Evolutionary conservation across 2,113 vertebrate genomes (phyloP), one percentile per base, ranked within the genome.

Genomic region (Camarhynchus parvulus): DNA sequence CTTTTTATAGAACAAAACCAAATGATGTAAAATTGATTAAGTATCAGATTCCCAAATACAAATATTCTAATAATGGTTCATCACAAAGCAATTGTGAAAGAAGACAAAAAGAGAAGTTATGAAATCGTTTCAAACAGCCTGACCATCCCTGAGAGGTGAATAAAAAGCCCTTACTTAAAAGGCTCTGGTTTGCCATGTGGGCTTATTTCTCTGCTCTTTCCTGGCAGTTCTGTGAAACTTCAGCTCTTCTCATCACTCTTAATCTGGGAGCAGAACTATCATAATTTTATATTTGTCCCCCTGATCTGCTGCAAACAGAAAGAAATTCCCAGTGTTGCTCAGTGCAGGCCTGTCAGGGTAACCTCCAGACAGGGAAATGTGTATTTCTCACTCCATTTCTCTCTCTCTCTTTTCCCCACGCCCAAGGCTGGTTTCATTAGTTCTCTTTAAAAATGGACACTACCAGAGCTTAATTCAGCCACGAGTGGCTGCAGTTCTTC

Each of bases 401-500:
- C 22, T 37, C 28, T 18, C 44, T 10, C 52, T 42, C 23, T 12
- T 59, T 35, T 5, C n/a, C 56, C 39, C 12, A 21, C 3, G 15
- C 68, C 82, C 69, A 30, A n/a, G 61, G 31, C 64, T 76, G 37
- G 82, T 97, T 94, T 78, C n/a, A 19, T 58, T 46, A 47, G 19
- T 35, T 92, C 37, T 31, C 82, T 96, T 85, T 74, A 25, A 80
- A 95, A 93, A 63, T 21, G 77, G 86, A 80, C 92, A 41, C 90
- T 94, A 82, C 83, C 93, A 96, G 68, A 86, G 61, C 72, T 52
- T 44, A 17, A 23, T 49, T 85, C 44, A 64, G 47, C 49, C 20
- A 21, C 0, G 0, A 64, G 37, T 89, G 74, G 50, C 82, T 76
- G 44, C 79, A 84, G 5, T 88, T 82, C n/a, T 69, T 93, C 80